Conservation (phyloP, 2,888 invertebrate species). For the Nematopogon swammerdamellus region DNA sequence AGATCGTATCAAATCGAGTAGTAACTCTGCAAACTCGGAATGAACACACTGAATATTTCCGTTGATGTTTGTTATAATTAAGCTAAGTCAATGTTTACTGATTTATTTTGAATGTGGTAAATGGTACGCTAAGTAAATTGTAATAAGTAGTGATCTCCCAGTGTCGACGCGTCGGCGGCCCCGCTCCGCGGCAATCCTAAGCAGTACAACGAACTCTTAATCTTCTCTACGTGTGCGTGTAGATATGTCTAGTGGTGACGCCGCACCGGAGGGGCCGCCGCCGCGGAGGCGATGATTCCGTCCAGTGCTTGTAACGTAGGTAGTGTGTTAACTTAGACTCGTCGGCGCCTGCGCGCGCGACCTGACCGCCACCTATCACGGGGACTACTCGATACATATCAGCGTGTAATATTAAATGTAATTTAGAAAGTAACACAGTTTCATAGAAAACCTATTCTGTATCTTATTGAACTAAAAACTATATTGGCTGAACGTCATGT, state of each 20-base stretch:
- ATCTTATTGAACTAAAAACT: slow-evolving; percentile 30
- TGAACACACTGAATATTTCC: no score
- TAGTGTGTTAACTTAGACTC: slow-evolving; percentile 32
- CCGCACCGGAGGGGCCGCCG: slow-evolving; percentile 21
- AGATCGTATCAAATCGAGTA: no score
- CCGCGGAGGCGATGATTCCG: slow-evolving; percentile 53
- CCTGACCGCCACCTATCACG: slow-evolving; percentile 54
- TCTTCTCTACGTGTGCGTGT: slow-evolving; percentile 32
- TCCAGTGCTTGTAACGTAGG: slow-evolving; percentile 50
- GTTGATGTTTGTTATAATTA: slow-evolving; percentile 47
- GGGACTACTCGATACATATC: slow-evolving; percentile 72
- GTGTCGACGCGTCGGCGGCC: slow-evolving; percentile 9
- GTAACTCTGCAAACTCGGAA: no score
- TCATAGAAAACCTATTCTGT: slow-evolving; percentile 58
- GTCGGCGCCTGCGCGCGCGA: slow-evolving; percentile 16
- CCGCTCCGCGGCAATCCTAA: slow-evolving; percentile 2
- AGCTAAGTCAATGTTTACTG: slow-evolving; percentile 56
- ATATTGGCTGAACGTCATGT: slow-evolving; percentile 49
- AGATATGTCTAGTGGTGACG: slow-evolving; percentile 12
- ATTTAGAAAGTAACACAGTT: slow-evolving; percentile 49
- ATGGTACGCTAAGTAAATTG: slow-evolving; percentile 49
- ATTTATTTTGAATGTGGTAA: slow-evolving; percentile 51
- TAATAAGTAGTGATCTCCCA: slow-evolving; percentile 55
- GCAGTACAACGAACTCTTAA: slow-evolving; percentile 48
- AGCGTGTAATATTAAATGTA: slow-evolving; percentile 64